Evolutionary conservation across 2,113 vertebrate species (phyloP).

Genomic region (Orycteropus afer): DNA sequence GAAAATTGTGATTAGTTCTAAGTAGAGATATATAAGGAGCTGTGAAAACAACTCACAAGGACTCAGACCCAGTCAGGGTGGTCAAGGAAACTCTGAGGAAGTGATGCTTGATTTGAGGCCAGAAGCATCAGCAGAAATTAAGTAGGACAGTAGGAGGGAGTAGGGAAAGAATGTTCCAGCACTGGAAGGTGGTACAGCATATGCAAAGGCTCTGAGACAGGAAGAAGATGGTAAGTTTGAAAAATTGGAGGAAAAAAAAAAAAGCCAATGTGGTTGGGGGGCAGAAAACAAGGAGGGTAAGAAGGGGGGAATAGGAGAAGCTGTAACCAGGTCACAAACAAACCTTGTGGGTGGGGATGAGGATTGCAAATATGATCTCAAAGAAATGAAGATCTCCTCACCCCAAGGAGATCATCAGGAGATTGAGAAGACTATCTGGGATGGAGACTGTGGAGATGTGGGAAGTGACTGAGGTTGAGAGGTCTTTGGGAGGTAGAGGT

Average conservation of each 20-base stretch:
- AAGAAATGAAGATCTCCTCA: neutral
- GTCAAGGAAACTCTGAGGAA: neutral
- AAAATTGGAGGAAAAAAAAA: neutral
- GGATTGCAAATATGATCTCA: neutral
- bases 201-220: slow-evolving; percentile 30
- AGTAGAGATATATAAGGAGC: neutral
- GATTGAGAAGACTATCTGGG: neutral
- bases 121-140: neutral
- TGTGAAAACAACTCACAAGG: neutral
- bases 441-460: neutral
- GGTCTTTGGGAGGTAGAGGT: neutral
- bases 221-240: neutral
- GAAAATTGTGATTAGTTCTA: neutral
- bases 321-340: neutral
- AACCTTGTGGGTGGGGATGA: neutral
- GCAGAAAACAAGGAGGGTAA: neutral
- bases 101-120: neutral
- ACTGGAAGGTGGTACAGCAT: neutral
- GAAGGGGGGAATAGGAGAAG: neutral
- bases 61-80: neutral
- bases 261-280: neutral
- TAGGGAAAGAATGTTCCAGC: neutral
- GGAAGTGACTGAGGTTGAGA: neutral
- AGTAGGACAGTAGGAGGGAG: neutral
- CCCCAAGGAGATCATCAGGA: neutral